Percentiles rank a stretch among this genome's conserved stretches.
Evolutionary conservation across 2,797 vertebrate species (phyloP).

Genomic region (Chelon auratus): DNA sequence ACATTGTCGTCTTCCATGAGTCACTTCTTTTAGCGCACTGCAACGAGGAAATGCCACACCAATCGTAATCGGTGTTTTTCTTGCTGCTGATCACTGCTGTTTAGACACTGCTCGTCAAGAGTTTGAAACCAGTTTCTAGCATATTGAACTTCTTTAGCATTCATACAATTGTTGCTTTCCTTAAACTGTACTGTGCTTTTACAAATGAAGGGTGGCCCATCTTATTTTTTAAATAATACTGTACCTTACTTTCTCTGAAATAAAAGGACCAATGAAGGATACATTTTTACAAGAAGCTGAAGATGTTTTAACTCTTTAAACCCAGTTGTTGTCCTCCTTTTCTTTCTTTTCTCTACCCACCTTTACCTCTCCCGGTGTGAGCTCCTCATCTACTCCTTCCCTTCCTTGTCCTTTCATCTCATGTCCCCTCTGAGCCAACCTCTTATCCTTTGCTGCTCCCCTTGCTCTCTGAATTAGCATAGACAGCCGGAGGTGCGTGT

Average conservation of each 20-base stretch:
- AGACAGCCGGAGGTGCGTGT: conserved; percentile 58
- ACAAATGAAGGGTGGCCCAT: too few relatives aligned
- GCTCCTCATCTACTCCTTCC: conserved; percentile 27
- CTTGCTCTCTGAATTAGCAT: conserved; percentile 61
- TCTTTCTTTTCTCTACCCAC: background rate
- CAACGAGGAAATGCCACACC: too few relatives aligned
- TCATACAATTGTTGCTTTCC: too few relatives aligned
- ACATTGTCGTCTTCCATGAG: too few relatives aligned
- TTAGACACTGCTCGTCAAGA: too few relatives aligned
- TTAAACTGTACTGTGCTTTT: too few relatives aligned
- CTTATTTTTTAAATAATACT: too few relatives aligned
- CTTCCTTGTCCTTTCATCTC: conserved; percentile 37
- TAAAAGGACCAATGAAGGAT: background rate
- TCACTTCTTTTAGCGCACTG: too few relatives aligned
- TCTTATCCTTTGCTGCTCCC: conserved; percentile 45
- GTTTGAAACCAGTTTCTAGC: too few relatives aligned
- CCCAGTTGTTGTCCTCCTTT: background rate
- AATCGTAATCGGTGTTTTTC: too few relatives aligned
- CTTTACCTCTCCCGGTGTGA: conserved; percentile 9
- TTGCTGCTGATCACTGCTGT: too few relatives aligned
- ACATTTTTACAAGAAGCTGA: background rate
- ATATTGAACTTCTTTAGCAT: too few relatives aligned
- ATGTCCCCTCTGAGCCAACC: conserved; percentile 28
- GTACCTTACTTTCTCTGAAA: background rate
- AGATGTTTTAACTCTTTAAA: background rate